phyloP scores from a whole-genome alignment of 1,140 invertebrate species.

The Steinernema feltiae region DNA sequence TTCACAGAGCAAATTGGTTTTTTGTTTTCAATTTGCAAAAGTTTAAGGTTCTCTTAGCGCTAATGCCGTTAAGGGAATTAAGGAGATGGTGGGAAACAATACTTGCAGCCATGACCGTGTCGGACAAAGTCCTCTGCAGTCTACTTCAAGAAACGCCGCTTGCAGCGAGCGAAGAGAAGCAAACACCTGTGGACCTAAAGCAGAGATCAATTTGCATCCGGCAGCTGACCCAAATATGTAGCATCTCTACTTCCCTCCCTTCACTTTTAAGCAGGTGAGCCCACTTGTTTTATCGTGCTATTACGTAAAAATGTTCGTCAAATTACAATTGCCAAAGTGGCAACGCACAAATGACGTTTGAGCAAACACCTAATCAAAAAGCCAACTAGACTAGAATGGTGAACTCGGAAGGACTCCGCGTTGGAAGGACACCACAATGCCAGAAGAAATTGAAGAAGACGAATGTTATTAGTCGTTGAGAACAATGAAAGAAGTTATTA shows the following conservation, averaged over 20 bases:
- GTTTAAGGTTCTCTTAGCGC: background rate
- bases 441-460: background rate
- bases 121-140: too few relatives aligned
- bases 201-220: too few relatives aligned
- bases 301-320: constrained; percentile 4
- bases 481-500: background rate
- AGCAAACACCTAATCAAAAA: background rate
- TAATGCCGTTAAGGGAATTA: background rate
- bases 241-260: too few relatives aligned
- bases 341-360: background rate
- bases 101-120: too few relatives aligned
- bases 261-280: background rate
- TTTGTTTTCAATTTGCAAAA: constrained; percentile 12
- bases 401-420: too few relatives aligned
- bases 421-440: background rate
- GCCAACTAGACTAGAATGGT: too few relatives aligned
- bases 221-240: too few relatives aligned
- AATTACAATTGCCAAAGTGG: background rate
- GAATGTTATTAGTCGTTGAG: constrained; percentile 1
- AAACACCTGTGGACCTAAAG: too few relatives aligned
- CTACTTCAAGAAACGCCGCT: too few relatives aligned
- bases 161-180: too few relatives aligned
- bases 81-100: background rate
- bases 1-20: background rate
- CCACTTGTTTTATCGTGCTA: background rate